Conservation (phyloP, 2,113 vertebrate genomes). For the Eurypyga helias region DNA sequence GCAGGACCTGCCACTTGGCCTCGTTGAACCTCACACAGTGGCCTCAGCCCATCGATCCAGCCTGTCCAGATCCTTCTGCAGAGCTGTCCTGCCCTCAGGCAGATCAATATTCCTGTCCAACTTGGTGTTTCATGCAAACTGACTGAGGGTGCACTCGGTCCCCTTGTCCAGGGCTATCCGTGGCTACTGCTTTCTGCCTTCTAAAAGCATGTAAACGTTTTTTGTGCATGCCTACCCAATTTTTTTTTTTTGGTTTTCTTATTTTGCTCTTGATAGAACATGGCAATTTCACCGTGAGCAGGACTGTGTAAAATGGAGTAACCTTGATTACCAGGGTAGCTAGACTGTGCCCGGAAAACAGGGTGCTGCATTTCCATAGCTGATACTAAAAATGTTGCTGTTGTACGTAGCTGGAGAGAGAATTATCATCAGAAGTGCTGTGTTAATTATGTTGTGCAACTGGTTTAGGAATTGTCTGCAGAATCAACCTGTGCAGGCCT, state of each 20-base stretch:
- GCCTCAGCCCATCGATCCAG: too few species aligned
- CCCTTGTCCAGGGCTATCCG: too few species aligned
- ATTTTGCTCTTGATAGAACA: neutral
- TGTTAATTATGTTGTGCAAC: neutral
- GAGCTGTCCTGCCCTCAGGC: too few species aligned
- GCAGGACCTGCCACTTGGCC: too few species aligned
- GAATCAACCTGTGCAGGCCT: neutral
- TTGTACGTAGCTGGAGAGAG: neutral
- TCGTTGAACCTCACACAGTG: too few species aligned
- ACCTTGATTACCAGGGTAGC: neutral
- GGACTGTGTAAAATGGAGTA: neutral
- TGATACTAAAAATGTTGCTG: neutral
- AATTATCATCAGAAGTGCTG: neutral
- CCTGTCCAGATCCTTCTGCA: too few species aligned
- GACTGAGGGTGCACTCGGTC: too few species aligned
- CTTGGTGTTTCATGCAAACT: too few species aligned
- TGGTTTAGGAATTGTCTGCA: constrained; percentile 51
- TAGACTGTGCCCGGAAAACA: neutral
- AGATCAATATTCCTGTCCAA: too few species aligned
- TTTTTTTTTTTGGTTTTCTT: neutral
- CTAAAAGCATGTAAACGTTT: neutral
- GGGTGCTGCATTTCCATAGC: neutral
- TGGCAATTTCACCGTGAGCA: neutral
- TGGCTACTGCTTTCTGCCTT: neutral
- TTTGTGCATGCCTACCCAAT: neutral